phyloP scores from a whole-genome alignment of 2,113 vertebrate species.

The Oryzias javanicus region DNA sequence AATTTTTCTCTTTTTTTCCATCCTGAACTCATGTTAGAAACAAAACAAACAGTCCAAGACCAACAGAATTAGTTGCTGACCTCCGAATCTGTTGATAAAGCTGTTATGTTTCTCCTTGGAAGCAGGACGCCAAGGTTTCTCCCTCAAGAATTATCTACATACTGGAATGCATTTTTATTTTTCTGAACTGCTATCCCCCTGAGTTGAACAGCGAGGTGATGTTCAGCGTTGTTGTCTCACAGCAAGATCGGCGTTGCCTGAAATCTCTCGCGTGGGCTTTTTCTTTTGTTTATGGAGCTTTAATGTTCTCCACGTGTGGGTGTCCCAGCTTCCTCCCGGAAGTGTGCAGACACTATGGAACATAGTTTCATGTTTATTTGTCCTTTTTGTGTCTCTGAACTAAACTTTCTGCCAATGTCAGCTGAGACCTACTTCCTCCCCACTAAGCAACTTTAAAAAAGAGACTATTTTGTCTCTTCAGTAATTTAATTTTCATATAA shows the following conservation, averaged over 20 bases:
- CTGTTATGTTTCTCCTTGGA: constrained; percentile 21
- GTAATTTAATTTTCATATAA: too few relatives aligned
- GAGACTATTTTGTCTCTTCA: too few relatives aligned
- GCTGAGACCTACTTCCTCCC: too few relatives aligned
- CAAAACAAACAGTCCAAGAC: constrained; percentile 26
- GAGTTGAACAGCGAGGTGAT: background rate
- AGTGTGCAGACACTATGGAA: too few relatives aligned
- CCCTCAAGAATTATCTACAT: background rate
- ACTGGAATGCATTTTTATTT: constrained; percentile 35
- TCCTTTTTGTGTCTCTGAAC: too few relatives aligned
- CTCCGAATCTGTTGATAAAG: constrained; percentile 36
- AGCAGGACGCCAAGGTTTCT: constrained; percentile 15
- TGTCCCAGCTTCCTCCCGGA: background rate
- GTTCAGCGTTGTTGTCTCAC: background rate
- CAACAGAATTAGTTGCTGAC: constrained; percentile 32
- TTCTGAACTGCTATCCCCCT: background rate
- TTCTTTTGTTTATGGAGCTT: background rate
- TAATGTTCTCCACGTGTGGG: background rate
- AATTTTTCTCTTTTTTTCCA: constrained; percentile 9
- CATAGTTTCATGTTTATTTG: too few relatives aligned
- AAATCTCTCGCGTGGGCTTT: background rate
- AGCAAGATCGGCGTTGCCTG: background rate
- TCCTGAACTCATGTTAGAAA: background rate
- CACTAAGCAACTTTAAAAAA: too few relatives aligned
- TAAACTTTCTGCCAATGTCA: too few relatives aligned